Evolutionary conservation across 1,140 invertebrate genomes (phyloP).

Genomic region (Diachasma alloeum): DNA sequence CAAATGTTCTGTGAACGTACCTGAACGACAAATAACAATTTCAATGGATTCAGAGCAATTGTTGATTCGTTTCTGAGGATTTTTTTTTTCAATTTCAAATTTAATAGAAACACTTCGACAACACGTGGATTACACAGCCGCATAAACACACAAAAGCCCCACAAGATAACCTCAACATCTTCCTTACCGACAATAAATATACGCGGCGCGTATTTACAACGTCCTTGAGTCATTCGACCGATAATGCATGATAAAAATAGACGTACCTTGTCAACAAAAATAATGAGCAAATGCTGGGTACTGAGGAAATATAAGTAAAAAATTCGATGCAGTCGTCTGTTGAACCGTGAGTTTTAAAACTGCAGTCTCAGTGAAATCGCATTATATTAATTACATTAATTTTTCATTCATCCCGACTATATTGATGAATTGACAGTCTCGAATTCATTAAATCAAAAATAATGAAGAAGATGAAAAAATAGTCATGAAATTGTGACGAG

Average conservation of each 20-base stretch:
- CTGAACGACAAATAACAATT: neutral
- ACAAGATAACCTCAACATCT: neutral
- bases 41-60: neutral
- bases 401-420: no score
- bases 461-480: no score
- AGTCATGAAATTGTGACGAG: no score
- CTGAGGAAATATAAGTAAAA: neutral
- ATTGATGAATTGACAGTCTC: no score
- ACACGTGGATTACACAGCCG: neutral
- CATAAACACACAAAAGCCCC: neutral
- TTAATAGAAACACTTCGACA: neutral
- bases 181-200: neutral
- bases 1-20: neutral
- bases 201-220: neutral
- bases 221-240: conserved; percentile 4
- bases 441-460: no score
- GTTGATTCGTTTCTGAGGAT: neutral
- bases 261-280: neutral
- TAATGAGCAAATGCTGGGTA: neutral
- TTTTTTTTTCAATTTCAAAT: neutral
- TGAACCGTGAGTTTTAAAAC: no score
- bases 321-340: neutral
- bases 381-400: no score
- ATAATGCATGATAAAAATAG: neutral
- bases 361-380: no score